Conservation (phyloP, 1,140 invertebrate species). For the Popillia japonica region DNA sequence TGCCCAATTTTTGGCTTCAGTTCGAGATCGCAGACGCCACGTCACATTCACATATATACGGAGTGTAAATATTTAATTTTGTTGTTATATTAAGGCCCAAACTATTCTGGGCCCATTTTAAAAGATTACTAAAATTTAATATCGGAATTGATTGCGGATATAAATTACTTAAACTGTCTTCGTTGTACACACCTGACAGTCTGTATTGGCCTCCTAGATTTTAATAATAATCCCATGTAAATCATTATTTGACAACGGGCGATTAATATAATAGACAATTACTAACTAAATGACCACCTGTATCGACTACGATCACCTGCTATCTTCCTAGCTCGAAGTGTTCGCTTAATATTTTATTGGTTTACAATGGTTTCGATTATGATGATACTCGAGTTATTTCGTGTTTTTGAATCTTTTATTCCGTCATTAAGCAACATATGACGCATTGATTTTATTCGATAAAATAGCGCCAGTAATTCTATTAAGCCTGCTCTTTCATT, state of each 20-base stretch:
- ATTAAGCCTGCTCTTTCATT: too few species aligned
- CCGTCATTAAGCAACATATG: too few species aligned
- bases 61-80: slow-evolving; percentile 12
- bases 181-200: not conserved
- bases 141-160: not conserved
- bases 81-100: too few species aligned
- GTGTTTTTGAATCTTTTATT: too few species aligned
- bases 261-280: not conserved
- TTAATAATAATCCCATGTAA: not conserved
- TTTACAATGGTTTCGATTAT: not conserved
- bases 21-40: slow-evolving; percentile 11
- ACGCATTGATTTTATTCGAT: too few species aligned
- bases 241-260: not conserved
- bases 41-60: not conserved
- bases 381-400: too few species aligned
- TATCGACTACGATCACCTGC: not conserved
- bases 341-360: not conserved
- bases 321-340: not conserved
- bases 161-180: not conserved
- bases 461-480: too few species aligned
- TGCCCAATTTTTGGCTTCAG: slow-evolving; percentile 28
- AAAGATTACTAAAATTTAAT: too few species aligned
- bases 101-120: too few species aligned
- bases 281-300: not conserved
- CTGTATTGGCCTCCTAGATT: not conserved